These are phyloP conservation scores for Geophilus truncorum DNA, from an alignment of 2,888 invertebrate genomes.

Conservation along the genomic window DNA sequence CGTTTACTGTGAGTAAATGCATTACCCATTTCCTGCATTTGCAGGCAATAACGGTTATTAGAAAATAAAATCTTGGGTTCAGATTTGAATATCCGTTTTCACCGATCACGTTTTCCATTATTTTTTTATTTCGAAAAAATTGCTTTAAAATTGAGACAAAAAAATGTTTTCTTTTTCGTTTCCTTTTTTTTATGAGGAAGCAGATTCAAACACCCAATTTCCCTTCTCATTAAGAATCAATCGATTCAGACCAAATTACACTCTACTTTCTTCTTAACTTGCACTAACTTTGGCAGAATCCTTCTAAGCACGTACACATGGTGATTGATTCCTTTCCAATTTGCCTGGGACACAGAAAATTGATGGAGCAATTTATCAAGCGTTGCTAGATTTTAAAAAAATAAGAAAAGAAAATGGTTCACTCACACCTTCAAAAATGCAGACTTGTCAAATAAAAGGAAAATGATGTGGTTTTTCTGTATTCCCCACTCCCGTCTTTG, in stretches of 20 bases:
- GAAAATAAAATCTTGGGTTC: background rate
- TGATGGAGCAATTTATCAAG: conserved; percentile 29
- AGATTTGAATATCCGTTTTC: background rate
- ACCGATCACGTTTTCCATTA: background rate
- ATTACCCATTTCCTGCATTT: background rate
- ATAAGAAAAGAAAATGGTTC: conserved; percentile 4
- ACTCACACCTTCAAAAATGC: conserved; percentile 2
- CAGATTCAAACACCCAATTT: conserved; percentile 20
- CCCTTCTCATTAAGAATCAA: conserved; percentile 22
- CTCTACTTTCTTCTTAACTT: conserved; percentile 1
- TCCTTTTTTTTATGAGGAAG: background rate
- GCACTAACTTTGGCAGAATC: conserved; percentile 11
- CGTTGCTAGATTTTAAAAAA: background rate
- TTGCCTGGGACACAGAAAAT: conserved; percentile 25
- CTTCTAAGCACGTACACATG: conserved; percentile 21
- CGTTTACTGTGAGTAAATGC: conserved; percentile 41
- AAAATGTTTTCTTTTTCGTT: background rate
- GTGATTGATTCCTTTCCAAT: conserved; percentile 30
- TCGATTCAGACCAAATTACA: conserved; percentile 13
- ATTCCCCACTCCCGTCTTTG: too few relatives aligned
- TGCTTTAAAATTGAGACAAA: background rate
- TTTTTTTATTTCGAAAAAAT: background rate
- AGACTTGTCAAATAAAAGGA: background rate
- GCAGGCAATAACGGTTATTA: background rate
- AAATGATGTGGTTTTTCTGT: background rate